These are phyloP conservation scores for human DNA, from an alignment of 2,113 vertebrate genomes.

Conservation along the genomic window DNA sequence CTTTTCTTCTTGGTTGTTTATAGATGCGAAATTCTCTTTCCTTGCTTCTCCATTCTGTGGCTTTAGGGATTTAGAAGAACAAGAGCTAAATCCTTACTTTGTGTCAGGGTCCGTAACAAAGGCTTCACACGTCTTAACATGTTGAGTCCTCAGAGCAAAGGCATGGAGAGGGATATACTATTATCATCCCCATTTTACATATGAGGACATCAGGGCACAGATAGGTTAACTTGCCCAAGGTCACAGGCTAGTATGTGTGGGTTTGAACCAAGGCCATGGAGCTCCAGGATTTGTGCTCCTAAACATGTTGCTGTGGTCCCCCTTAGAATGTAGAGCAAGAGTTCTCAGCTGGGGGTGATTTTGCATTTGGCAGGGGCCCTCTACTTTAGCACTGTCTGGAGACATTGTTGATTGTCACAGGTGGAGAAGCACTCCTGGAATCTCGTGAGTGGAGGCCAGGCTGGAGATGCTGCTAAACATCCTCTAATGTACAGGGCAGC, in stretches of 20 bases:
- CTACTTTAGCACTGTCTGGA: neutral
- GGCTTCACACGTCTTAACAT: too few species aligned
- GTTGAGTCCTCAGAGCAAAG: neutral
- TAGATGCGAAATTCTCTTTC: fast-evolving
- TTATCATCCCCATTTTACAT: neutral
- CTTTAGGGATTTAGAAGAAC: neutral
- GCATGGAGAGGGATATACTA: fast-evolving
- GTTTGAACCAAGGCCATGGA: neutral
- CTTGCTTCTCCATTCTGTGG: neutral
- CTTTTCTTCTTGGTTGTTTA: neutral
- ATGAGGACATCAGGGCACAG: neutral
- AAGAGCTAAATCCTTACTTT: neutral
- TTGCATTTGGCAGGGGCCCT: neutral
- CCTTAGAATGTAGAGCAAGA: fast-evolving
- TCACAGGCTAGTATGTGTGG: too few species aligned
- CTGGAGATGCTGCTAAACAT: neutral
- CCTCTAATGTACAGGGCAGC: fast-evolving
- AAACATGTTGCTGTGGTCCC: fast-evolving
- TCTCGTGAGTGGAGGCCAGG: too few species aligned
- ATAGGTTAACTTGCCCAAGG: neutral
- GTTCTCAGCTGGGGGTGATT: neutral
- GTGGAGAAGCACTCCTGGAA: neutral
- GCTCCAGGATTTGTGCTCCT: neutral
- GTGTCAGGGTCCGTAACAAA: neutral
- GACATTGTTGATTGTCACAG: neutral